A percentile compares a stretch with the other conserved stretches of the same genome.
Conservation (phyloP, 2,888 invertebrate species). For the Melinaea menophilus region DNA sequence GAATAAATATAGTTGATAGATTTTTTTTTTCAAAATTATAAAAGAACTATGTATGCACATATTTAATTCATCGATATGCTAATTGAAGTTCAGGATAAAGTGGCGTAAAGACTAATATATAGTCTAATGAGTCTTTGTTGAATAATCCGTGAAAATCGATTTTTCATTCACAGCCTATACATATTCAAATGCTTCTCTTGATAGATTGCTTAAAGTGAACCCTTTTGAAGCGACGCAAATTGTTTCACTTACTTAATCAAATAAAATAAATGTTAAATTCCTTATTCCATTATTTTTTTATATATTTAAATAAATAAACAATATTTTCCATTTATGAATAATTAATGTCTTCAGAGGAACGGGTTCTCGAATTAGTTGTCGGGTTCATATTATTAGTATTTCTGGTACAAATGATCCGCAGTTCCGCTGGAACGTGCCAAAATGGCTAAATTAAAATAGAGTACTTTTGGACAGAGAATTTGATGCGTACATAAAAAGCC, state of each 20-base stretch:
- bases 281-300: not conserved
- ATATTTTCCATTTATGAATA: not conserved
- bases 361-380: constrained; percentile 41
- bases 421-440: constrained; percentile 67
- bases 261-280: not conserved
- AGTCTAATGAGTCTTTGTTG: constrained; percentile 27
- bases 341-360: constrained; percentile 10
- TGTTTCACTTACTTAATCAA: not conserved
- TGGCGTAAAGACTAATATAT: constrained; percentile 11
- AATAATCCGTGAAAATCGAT: constrained; percentile 30
- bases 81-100: constrained; percentile 6
- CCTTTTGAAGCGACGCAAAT: not conserved
- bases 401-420: constrained; percentile 64
- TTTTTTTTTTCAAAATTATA: too few species aligned
- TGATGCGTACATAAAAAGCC: constrained; percentile 60
- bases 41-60: not conserved
- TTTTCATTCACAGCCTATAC: constrained; percentile 32
- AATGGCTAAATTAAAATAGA: constrained; percentile 71
- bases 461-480: constrained; percentile 52
- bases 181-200: constrained; percentile 29
- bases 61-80: not conserved
- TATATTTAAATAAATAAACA: not conserved
- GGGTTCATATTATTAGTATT: constrained; percentile 57
- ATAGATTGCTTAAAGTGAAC: constrained; percentile 4
- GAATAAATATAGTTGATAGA: too few species aligned